Evolutionary conservation across 2,888 invertebrate species (phyloP).

Genomic region (Papilio demoleus): DNA sequence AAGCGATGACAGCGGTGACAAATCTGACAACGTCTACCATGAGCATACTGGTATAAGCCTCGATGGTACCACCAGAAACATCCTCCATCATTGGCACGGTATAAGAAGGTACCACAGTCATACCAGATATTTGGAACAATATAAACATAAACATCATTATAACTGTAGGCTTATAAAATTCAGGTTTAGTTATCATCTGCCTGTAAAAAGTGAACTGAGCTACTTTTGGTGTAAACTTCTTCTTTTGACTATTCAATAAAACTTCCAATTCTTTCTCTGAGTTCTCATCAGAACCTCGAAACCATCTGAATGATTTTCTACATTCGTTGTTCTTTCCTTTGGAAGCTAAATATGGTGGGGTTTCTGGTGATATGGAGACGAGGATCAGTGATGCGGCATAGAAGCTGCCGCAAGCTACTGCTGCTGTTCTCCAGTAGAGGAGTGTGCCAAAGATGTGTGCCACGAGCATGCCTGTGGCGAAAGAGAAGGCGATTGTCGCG

Average conservation of each 20-base stretch:
- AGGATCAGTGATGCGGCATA: constrained; percentile 79
- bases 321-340: constrained; percentile 81
- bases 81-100: constrained; percentile 85
- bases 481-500: constrained; percentile 85
- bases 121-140: constrained; percentile 87
- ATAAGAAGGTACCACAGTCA: constrained; percentile 88
- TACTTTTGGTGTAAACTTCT: constrained; percentile 61
- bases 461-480: constrained; percentile 85
- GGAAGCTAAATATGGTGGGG: constrained; percentile 86
- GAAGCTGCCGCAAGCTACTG: constrained; percentile 77
- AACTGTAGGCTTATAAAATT: constrained; percentile 84
- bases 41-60: constrained; percentile 85
- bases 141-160: constrained; percentile 87
- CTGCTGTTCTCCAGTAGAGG: constrained; percentile 84
- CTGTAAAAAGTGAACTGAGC: constrained; percentile 63
- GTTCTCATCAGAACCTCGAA: constrained; percentile 77
- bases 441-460: constrained; percentile 86
- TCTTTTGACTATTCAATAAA: constrained; percentile 69
- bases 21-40: constrained; percentile 86
- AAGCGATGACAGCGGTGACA: constrained; percentile 83
- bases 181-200: constrained; percentile 66
- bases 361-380: constrained; percentile 84
- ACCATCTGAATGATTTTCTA: constrained; percentile 82
- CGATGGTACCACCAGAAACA: constrained; percentile 82
- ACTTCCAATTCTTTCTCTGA: constrained; percentile 77